phyloP scores from a whole-genome alignment of 2,797 vertebrate species.

The Neopelma chrysocephalum region DNA sequence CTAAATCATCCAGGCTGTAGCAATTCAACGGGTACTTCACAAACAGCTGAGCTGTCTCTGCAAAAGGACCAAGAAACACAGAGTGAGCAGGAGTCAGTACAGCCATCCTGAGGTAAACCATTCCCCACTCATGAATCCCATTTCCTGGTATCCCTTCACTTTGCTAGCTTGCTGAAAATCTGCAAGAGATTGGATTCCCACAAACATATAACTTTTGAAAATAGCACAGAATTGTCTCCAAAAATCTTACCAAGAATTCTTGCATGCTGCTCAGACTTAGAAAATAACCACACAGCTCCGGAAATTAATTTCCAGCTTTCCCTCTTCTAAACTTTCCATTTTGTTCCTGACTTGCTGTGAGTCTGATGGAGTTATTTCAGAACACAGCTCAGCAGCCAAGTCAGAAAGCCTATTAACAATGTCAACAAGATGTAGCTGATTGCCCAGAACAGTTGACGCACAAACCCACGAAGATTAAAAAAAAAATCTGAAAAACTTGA shows the following conservation, averaged over 20 bases:
- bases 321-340: slow-evolving; percentile 51
- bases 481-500: not conserved
- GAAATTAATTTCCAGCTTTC: slow-evolving; percentile 56
- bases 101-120: not conserved
- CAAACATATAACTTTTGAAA: slow-evolving; percentile 3
- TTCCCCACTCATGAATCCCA: not conserved
- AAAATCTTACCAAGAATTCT: slow-evolving; percentile 3
- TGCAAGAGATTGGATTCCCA: not conserved
- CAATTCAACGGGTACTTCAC: not conserved
- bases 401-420: slow-evolving; percentile 44
- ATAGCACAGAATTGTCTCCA: not conserved
- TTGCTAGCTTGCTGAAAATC: not conserved
- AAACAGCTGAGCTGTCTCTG: not conserved
- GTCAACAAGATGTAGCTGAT: slow-evolving; percentile 36
- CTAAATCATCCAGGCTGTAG: not conserved
- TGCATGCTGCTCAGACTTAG: slow-evolving; percentile 1
- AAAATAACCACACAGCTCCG: slow-evolving; percentile 32
- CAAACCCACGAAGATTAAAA: not conserved
- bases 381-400: slow-evolving; percentile 49
- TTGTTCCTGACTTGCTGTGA: slow-evolving; percentile 38
- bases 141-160: not conserved
- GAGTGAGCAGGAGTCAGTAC: not conserved
- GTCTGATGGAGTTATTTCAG: slow-evolving; percentile 49
- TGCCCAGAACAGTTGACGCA: slow-evolving; percentile 52
- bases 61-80: not conserved